Percentiles rank a stretch among this genome's conserved stretches.
Evolutionary conservation across 2,888 invertebrate species (phyloP).

Genomic region (Orthosia gracilis): DNA sequence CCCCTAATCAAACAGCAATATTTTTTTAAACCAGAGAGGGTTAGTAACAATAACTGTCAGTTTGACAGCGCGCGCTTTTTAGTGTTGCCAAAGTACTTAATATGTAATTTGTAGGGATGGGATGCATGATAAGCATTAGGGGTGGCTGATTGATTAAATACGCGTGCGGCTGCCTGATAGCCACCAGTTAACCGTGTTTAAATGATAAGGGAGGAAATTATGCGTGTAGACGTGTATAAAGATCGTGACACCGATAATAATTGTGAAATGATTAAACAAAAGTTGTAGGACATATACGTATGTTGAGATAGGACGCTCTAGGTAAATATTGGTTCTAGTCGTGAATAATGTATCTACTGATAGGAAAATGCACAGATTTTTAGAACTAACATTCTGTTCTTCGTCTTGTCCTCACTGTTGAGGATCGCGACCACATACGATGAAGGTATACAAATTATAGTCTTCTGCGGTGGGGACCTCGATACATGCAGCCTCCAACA

Average conservation of each 20-base stretch:
- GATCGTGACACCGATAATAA: constrained; percentile 34
- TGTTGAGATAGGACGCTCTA: neutral
- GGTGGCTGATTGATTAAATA: constrained; percentile 90
- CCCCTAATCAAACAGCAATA: constrained; percentile 47
- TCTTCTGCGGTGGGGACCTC: no score
- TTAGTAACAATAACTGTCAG: constrained; percentile 77
- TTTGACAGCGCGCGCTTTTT: constrained; percentile 84
- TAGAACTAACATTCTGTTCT: no score
- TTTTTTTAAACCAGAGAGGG: constrained; percentile 76
- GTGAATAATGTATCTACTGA: neutral
- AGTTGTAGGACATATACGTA: constrained; percentile 1
- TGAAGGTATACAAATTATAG: no score
- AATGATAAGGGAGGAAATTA: constrained; percentile 79
- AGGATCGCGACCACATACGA: no score
- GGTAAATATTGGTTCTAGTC: neutral
- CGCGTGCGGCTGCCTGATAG: constrained; percentile 87
- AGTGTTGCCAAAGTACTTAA: constrained; percentile 84
- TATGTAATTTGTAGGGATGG: constrained; percentile 90
- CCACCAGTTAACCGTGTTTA: constrained; percentile 81
- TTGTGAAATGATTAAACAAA: neutral
- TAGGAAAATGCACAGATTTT: no score
- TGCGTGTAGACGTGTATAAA: constrained; percentile 52
- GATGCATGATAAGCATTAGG: constrained; percentile 83
- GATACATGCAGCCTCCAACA: no score
- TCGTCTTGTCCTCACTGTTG: no score